These are phyloP conservation scores for Girardinichthys multiradiatus DNA, from an alignment of 2,113 vertebrate genomes.

Conservation along the genomic window DNA sequence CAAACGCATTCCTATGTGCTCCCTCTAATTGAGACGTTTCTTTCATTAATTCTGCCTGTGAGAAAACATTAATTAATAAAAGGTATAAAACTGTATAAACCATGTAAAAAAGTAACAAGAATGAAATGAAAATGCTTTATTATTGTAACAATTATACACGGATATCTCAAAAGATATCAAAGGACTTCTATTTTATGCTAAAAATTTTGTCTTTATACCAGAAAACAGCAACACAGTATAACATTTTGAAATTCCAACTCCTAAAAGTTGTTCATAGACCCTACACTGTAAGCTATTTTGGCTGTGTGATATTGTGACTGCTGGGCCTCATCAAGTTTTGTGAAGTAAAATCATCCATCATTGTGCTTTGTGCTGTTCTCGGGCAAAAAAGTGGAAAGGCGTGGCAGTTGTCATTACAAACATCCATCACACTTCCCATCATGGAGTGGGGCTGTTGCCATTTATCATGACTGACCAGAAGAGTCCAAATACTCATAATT, in stretches of 20 bases:
- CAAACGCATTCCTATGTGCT: too few relatives aligned
- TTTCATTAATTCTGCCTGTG: too few relatives aligned
- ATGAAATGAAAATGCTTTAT: too few relatives aligned
- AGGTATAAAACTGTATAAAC: too few relatives aligned
- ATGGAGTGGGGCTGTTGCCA: constrained; percentile 45
- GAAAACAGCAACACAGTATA: background rate
- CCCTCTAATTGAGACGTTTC: too few relatives aligned
- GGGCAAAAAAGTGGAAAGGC: constrained; percentile 48
- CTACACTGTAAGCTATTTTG: constrained; percentile 17
- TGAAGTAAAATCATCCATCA: constrained; percentile 60
- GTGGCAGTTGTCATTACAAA: constrained; percentile 45
- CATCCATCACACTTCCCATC: constrained; percentile 63
- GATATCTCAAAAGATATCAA: too few relatives aligned
- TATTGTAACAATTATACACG: too few relatives aligned
- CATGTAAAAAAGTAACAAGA: too few relatives aligned
- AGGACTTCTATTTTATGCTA: background rate
- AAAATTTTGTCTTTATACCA: background rate
- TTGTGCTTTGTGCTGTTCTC: constrained; percentile 14
- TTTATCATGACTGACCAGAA: constrained; percentile 44
- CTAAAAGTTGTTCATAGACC: background rate
- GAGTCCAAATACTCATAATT: constrained; percentile 39
- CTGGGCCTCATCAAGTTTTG: constrained; percentile 41
- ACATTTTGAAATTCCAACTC: constrained; percentile 10
- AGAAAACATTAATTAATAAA: too few relatives aligned
- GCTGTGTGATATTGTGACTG: constrained; percentile 11